Base-by-base conservation (phyloP, 2,797 vertebrate genomes). In the Acipenser transmontanus region DNA sequence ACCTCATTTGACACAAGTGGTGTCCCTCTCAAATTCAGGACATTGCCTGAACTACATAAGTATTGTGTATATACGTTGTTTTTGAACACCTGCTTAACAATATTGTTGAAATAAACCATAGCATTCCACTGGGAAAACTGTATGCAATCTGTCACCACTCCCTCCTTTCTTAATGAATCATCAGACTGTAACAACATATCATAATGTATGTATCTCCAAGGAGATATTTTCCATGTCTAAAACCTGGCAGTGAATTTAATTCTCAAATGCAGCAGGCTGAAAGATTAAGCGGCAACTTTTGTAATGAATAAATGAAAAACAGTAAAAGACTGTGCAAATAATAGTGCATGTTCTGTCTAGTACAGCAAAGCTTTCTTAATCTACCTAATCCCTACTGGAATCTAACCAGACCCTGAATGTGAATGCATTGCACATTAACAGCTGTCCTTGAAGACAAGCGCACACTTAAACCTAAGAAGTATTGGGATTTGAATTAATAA, bases 341-440 rank as follows among this genome's bases (percentile, higher is more conserved):
- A 65, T 64, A 71, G 52, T 51, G 34, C 50, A 64, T 52, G 47
- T 51, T 65, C 14, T 65, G 61, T 62, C 47, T 47, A 7, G 63
- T 63, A 50, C 62, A 62, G 67, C 49, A 73, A 71, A 69, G 50
- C 67, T 49, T 63, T 47, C 66, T 54, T 68, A 71, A 68, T 64
- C 56, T 69, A 57, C 13, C 61, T 71, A 67, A 73, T 69, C 57
- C 61, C 52, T 13, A 8, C 50, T 69, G 68, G 68, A 64, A 8
- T 10, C n/a, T 52, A 51, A 61, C 61, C 65, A 56, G 64, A 52
- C 10, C 17, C 49, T 47, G 56, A 49, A 50, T 61, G 12, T 50
- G 56, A 59, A 14, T 11, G 48, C n/a, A 47, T 49, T 66, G 13
- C 47, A 54, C 47, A 67, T 63, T 49, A 57, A 71, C 62, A 69